Evolutionary conservation across 37 sponge, comb jelly and placozoan species (phyloP), one percentile per base, ranked within the genome.

Genomic region (Eunapius fragilis): DNA sequence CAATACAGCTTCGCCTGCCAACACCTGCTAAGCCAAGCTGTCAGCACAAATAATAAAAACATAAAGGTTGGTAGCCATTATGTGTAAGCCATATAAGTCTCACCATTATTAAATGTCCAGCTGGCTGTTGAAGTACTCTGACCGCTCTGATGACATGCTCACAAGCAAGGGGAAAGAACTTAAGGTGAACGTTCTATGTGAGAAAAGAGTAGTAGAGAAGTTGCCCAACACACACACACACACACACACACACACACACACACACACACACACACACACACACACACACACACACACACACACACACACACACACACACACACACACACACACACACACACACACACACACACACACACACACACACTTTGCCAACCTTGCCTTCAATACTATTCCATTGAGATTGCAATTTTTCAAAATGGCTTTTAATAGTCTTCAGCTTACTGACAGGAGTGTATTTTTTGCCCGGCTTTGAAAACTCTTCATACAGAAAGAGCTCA

Each of bases 11-110:
- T 32, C 83, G 31, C 37, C 80, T 78, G 0, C 91, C 91, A 69
- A 86, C 81, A 69, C 91, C 87, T 32, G 87, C 91, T 22, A 87
- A 34, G 37, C 91, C 91, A 69, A 91, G 37, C 87, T 90, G 69
- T 27, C 11, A 49, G 47, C 9, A n/a, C n/a, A n/a, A 45, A 45
- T 45, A 45, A 4, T 11, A 58, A 19, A 58, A 2, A 19, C 14
- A 58, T 19, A 58, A 58, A 17, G 58, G 22, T 58, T 19, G 22
- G 58, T 58, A 11, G 14, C 6, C 14, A 19, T 19, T 58, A 17
- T 11, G 14, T 17, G 41, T 17, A 58, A 12, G 14, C 58, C 6
- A 10, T 58, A 11, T 19, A 58, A 58, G 6, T 6, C 71, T 38
- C 75, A 89, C 90, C 85, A 84, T 68, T 26, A 91, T 10, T 22